A percentile compares a stretch with the other conserved stretches of the same genome.
Evolutionary conservation across 2,797 vertebrate genomes (phyloP).

Genomic region (Microchirus variegatus): DNA sequence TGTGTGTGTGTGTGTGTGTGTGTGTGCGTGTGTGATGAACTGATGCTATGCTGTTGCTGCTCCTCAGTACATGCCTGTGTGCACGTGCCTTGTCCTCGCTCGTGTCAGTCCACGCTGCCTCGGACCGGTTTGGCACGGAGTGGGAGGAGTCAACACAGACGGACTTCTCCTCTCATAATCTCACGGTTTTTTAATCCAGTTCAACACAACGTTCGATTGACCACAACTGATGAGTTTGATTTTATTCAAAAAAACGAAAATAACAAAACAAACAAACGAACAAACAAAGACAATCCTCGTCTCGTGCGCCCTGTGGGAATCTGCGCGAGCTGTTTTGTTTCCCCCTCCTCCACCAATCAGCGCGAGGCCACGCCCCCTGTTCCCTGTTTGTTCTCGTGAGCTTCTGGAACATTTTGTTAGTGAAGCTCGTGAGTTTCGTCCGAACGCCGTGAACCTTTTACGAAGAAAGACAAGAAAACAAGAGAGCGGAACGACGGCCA

Average conservation of each 20-base stretch:
- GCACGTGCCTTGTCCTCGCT: slow-evolving; percentile 39
- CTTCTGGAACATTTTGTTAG: slow-evolving; percentile 74
- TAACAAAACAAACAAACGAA: too few relatives aligned
- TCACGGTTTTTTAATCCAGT: too few relatives aligned
- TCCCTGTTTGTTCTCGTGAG: slow-evolving; percentile 23
- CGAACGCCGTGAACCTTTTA: background rate
- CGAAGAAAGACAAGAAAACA: background rate
- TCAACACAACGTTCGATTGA: too few relatives aligned
- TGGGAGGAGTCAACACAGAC: too few relatives aligned
- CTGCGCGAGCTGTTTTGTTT: background rate
- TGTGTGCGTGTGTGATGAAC: too few relatives aligned
- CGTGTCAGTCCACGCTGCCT: background rate
- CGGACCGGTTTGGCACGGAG: background rate
- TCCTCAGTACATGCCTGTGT: slow-evolving; percentile 10
- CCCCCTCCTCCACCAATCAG: slow-evolving; percentile 47
- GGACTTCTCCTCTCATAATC: too few relatives aligned
- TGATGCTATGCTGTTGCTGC: too few relatives aligned
- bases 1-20: too few relatives aligned
- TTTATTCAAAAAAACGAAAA: slow-evolving; percentile 1
- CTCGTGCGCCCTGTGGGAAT: slow-evolving; percentile 1
- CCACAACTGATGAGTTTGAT: too few relatives aligned
- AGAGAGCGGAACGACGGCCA: slow-evolving; percentile 36
- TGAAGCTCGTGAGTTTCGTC: slow-evolving; percentile 25
- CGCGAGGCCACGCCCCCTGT: slow-evolving; percentile 55
- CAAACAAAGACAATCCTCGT: slow-evolving; percentile 31